Percentiles rank a stretch among this genome's conserved stretches.
Conservation (phyloP, 1,140 invertebrate genomes). For the Protaetia brevitarsis region DNA sequence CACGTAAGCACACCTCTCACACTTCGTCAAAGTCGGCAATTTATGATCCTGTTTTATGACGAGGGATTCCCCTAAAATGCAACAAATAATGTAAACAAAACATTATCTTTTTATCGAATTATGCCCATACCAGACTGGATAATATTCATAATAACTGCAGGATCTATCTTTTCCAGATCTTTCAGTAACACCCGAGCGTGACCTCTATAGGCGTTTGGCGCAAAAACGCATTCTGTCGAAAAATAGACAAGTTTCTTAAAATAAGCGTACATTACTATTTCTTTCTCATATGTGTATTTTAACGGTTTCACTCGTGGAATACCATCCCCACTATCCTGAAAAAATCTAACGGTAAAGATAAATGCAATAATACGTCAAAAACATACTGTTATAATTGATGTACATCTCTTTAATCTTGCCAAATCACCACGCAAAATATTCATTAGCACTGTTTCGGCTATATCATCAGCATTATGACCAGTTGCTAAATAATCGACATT, state of each 20-base stretch:
- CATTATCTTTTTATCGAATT: not conserved
- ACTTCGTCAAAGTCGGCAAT: conserved; percentile 77
- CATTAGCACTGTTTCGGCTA: conserved; percentile 98
- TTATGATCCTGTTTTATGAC: conserved; percentile 77
- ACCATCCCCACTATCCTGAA: conserved; percentile 70
- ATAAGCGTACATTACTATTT: conserved; percentile 99
- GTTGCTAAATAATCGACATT: conserved; percentile 93
- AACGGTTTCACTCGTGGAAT: conserved; percentile 95
- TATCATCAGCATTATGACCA: conserved; percentile 99
- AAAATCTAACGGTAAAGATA: conserved; percentile 34
- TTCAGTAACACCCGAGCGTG: conserved; percentile 91
- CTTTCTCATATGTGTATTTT: conserved; percentile 99
- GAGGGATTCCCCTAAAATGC: conserved; percentile 76
- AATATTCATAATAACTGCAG: conserved; percentile 95
- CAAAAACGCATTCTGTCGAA: conserved; percentile 98
- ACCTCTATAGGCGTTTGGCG: conserved; percentile 96
- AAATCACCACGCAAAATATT: conserved; percentile 97
- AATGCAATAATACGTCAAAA: conserved; percentile 18
- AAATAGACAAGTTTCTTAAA: conserved; percentile 98
- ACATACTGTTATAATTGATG: conserved; percentile 79
- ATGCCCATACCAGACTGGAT: conserved; percentile 81
- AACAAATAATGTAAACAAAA: conserved; percentile 24
- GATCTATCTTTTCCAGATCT: conserved; percentile 91
- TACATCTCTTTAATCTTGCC: conserved; percentile 87
- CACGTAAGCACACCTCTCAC: conserved; percentile 88